These are phyloP conservation scores for Nomada ferruginata DNA, from an alignment of 2,888 invertebrate species.

Conservation along the genomic window DNA sequence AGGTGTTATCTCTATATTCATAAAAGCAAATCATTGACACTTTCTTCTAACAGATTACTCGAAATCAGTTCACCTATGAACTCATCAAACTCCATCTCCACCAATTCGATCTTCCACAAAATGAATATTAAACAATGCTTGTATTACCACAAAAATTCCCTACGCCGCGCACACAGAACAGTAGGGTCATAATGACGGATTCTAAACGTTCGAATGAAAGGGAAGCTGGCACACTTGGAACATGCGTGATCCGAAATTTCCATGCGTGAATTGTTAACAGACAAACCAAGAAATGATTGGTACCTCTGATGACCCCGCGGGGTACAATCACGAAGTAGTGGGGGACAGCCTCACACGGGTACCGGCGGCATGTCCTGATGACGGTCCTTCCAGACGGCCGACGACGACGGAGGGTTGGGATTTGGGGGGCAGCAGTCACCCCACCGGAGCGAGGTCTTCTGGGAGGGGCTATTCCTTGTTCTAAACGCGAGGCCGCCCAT, in stretches of 20 bases:
- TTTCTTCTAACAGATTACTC: no score
- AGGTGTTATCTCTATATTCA: no score
- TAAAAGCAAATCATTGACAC: no score
- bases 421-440: constrained; percentile 93
- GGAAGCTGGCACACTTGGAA: constrained; percentile 13
- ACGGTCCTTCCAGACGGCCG: constrained; percentile 79
- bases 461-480: constrained; percentile 98
- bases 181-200: background rate
- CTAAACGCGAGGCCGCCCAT: constrained; percentile 98
- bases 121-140: background rate
- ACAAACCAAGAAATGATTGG: background rate
- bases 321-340: constrained; percentile 84
- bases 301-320: constrained; percentile 83
- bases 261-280: background rate
- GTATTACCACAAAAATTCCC: background rate
- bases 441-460: constrained; percentile 98
- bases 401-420: constrained; percentile 78
- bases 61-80: no score
- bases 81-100: no score
- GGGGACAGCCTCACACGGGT: constrained; percentile 83
- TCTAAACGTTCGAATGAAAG: background rate
- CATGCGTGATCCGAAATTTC: background rate
- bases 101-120: background rate
- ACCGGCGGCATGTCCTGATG: constrained; percentile 82
- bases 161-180: background rate